Conservation (phyloP, 2,888 invertebrate genomes). For the Euplagia quadripunctaria region DNA sequence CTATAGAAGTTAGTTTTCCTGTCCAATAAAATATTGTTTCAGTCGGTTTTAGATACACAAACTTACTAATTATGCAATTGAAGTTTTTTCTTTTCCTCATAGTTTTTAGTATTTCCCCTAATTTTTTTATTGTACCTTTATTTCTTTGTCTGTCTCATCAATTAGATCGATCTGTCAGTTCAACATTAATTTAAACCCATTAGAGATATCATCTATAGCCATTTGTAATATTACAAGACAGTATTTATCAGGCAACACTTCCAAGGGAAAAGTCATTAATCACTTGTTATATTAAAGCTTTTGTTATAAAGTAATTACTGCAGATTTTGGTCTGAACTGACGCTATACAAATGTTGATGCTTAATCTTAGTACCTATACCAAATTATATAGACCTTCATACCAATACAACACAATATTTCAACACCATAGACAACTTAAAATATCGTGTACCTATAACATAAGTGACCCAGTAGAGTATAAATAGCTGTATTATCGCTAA, state of each 20-base stretch:
- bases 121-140: neutral
- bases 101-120: neutral
- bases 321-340: neutral
- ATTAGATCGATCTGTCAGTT: neutral
- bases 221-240: slow-evolving; percentile 9
- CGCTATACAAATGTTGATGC: neutral
- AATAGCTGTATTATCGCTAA: too few species aligned
- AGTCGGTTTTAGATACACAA: too few species aligned
- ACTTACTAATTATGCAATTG: too few species aligned
- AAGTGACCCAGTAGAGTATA: too few species aligned
- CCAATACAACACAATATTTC: too few species aligned
- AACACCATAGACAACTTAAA: too few species aligned
- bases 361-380: neutral
- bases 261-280: slow-evolving; percentile 14
- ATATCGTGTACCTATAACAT: too few species aligned
- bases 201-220: neutral
- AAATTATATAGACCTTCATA: neutral
- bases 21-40: too few species aligned
- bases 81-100: neutral
- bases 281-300: slow-evolving; percentile 16
- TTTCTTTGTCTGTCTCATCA: neutral
- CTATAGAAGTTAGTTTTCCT: neutral
- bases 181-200: neutral
- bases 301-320: slow-evolving; percentile 6
- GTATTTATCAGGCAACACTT: slow-evolving; percentile 7